Base-by-base conservation (phyloP, 35 echinoderm and acorn worm genomes). In the Apostichopus parvimensis region DNA sequence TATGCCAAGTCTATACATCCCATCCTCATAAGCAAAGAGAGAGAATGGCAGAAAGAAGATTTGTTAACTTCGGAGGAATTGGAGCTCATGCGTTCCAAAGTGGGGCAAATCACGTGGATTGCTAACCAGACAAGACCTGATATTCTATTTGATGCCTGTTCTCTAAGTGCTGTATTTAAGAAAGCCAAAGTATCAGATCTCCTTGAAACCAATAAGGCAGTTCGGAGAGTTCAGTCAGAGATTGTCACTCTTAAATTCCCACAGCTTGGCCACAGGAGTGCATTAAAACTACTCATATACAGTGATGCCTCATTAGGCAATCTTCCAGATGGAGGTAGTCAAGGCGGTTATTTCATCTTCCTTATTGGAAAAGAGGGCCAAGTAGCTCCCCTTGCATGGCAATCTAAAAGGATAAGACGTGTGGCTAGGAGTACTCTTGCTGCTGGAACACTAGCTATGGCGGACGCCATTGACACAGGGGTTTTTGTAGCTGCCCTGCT, bases 141-240 rank as follows among this genome's bases (percentile, higher is more conserved):
- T 28, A 52, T 90, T 8, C 8, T 90, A 21, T 90, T 73, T 77
- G 64, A 90, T 56, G 87, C 57, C 13, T 45, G 21, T 75, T 11
- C 26, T 4, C 57, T 28, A 76, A 45, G 9, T 12, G 6, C 65
- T 6, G 26, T 23, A 15, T 15, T 83, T 12, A 92, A 83, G 23
- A 82, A 92, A 17, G 78, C 78, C 21, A 92, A 77, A 24, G 57
- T 92, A 84, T 79, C 60, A 52, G 91, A 92, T 85, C 12, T 92
- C 9, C 26, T 83, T 21, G 79, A 92, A 14, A 73, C 70, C 45
- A 73, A 92, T 66, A 92, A 92, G 56, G 78, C 84, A 8, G 34
- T 92, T 18, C 12, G 56, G 5, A 92, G 71, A 18, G 59, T 66
- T 6, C 81, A 92, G 24, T 34, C 59, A 4, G 54, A 54, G 24